These are phyloP conservation scores for Herpetotheres cachinnans DNA, from an alignment of 2,113 vertebrate genomes.

Conservation along the genomic window DNA sequence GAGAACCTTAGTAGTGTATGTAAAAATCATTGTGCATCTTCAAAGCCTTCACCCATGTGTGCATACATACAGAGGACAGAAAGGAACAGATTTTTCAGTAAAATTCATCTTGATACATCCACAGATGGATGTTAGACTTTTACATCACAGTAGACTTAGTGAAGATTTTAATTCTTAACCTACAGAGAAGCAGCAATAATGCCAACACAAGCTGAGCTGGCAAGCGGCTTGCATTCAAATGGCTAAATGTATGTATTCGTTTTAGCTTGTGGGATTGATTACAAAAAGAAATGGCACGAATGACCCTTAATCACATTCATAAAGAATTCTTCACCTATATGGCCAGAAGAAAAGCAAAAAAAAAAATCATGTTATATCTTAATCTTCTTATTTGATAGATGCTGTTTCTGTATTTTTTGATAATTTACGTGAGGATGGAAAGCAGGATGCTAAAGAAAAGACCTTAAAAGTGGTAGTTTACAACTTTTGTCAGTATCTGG, in stretches of 20 bases:
- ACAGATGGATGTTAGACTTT: neutral
- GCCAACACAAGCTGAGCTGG: neutral
- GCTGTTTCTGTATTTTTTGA: neutral
- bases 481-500: neutral
- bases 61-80: fast-evolving
- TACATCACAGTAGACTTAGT: neutral
- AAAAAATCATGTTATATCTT: too few species aligned
- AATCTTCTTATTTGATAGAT: neutral
- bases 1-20: neutral
- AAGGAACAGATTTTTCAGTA: neutral
- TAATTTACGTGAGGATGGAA: neutral
- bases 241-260: neutral
- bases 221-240: neutral
- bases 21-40: neutral
- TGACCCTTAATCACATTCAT: neutral
- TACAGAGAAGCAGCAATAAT: neutral
- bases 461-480: neutral
- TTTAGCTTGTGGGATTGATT: neutral
- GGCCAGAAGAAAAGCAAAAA: neutral
- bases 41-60: neutral
- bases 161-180: neutral
- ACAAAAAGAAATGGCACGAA: neutral
- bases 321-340: neutral
- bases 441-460: neutral
- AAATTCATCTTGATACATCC: neutral